phyloP scores from a whole-genome alignment of 2,888 invertebrate genomes.

The Mesoligia furuncula region DNA sequence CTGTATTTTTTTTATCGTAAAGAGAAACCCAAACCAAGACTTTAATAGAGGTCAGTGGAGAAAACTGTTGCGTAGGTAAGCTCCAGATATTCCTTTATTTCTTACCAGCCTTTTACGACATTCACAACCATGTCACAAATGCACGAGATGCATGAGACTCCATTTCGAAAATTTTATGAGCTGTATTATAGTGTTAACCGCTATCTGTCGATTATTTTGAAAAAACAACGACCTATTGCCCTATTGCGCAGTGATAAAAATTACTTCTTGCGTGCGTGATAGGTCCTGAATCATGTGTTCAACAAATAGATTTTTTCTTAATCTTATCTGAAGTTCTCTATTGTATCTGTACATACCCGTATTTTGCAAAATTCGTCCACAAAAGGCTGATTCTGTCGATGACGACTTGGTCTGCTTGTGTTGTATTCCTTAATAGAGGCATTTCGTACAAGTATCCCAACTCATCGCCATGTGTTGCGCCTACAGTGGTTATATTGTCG shows the following conservation, averaged over 20 bases:
- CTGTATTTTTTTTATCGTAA: neutral
- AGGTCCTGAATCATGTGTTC: too few relatives aligned
- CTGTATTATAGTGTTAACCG: too few relatives aligned
- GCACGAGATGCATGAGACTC: neutral
- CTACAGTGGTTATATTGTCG: neutral
- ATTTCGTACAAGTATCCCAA: slow-evolving; percentile 41
- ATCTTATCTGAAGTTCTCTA: neutral
- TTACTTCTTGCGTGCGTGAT: too few relatives aligned
- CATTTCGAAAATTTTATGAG: neutral
- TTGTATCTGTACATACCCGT: slow-evolving; percentile 30
- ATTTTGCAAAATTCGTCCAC: slow-evolving; percentile 57
- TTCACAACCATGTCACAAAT: too few relatives aligned
- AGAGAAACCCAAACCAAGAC: neutral
- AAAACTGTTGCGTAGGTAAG: neutral
- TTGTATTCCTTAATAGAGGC: neutral
- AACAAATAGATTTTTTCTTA: neutral
- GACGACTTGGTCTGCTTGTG: slow-evolving; percentile 24
- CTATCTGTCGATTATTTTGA: neutral
- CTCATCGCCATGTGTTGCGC: slow-evolving; percentile 45
- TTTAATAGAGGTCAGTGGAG: neutral
- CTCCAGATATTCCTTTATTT: neutral
- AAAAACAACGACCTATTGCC: neutral
- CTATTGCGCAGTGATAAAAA: too few relatives aligned
- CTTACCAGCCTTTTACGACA: too few relatives aligned
- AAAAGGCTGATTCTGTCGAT: slow-evolving; percentile 27